These are phyloP conservation scores for Drosophila seguyi DNA, from an alignment of 1,140 invertebrate genomes.

Conservation along the genomic window DNA sequence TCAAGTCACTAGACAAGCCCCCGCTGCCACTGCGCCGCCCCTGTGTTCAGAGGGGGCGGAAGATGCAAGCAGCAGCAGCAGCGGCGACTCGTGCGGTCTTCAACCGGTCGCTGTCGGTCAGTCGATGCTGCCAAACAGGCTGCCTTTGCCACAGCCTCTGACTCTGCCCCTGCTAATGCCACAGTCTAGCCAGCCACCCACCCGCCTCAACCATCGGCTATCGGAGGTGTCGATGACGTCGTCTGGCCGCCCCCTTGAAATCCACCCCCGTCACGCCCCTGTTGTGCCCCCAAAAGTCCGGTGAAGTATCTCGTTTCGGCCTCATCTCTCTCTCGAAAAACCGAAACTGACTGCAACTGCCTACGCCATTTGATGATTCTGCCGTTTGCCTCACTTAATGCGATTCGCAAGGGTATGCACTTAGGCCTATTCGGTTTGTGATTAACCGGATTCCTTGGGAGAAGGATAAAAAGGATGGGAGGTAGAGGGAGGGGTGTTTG, in stretches of 20 bases:
- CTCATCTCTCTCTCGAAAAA: conserved; percentile 6
- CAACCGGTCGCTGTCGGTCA: conserved; percentile 69
- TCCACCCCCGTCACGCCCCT: conserved; percentile 6
- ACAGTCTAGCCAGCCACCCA: conserved; percentile 70
- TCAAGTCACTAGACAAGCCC: conserved; percentile 79
- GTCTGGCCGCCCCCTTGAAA: conserved; percentile 38
- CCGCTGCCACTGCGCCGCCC: conserved; percentile 2
- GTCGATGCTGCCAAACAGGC: conserved; percentile 46
- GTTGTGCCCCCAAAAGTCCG: conserved; percentile 4
- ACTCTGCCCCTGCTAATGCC: conserved; percentile 10
- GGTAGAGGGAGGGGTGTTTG: too few species aligned
- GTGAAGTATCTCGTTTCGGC: conserved; percentile 8
- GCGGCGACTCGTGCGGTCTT: conserved; percentile 70
- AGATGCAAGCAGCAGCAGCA: conserved; percentile 55
- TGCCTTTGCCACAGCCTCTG: conserved; percentile 23
- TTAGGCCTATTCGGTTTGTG: conserved; percentile 23
- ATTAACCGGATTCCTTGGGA: conserved; percentile 20
- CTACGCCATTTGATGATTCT: conserved; percentile 56
- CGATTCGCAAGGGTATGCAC: conserved; percentile 36
- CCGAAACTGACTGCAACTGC: conserved; percentile 48
- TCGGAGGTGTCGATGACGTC: conserved; percentile 82
- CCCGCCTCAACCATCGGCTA: conserved; percentile 71
- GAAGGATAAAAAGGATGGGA: not conserved
- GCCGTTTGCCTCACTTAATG: conserved; percentile 41
- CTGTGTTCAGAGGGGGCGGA: conserved; percentile 38